A percentile compares a stretch with the other conserved stretches of the same genome.
phyloP scores from a whole-genome alignment of 30 jellyfish, hydroid and myxozoan genomes.

The Catostylus mosaicus region DNA sequence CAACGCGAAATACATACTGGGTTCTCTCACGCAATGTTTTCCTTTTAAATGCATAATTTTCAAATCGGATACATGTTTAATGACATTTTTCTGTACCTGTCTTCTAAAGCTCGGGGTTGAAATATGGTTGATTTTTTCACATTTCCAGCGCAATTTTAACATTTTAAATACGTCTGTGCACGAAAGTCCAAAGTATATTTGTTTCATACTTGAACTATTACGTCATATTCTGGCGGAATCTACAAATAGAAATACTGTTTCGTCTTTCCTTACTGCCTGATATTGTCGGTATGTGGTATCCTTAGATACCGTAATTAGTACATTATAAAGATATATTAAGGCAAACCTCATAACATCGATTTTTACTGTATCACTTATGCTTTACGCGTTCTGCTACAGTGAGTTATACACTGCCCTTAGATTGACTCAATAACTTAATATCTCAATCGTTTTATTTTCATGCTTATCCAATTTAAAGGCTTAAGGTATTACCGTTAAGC shows the following conservation, averaged over 20 bases:
- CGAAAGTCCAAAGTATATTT: too few species aligned
- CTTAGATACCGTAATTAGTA: not conserved
- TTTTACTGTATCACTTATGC: not conserved
- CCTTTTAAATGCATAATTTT: too few species aligned
- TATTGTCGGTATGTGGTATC: not conserved
- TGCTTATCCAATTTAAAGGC: constrained; percentile 43
- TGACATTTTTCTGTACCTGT: too few species aligned
- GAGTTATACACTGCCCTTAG: not conserved
- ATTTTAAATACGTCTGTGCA: too few species aligned
- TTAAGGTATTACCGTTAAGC: constrained; percentile 34
- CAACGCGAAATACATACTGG: too few species aligned
- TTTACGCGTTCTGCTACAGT: constrained; percentile 18
- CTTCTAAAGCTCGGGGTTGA: too few species aligned
- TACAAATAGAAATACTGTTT: not conserved
- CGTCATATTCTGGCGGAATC: not conserved
- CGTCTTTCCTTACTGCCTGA: not conserved
- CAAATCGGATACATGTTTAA: too few species aligned
- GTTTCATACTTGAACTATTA: too few species aligned
- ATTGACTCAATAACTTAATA: constrained; percentile 6
- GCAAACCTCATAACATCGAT: not conserved
- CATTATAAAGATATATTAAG: not conserved
- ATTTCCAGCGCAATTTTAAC: too few species aligned
- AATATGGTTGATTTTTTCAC: too few species aligned
- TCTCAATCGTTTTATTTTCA: constrained; percentile 6
- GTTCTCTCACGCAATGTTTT: too few species aligned